These are phyloP conservation scores for roundworm (Caenorhabditis elegans) DNA, from an alignment of 1,140 invertebrate genomes.

Conservation along the genomic window DNA sequence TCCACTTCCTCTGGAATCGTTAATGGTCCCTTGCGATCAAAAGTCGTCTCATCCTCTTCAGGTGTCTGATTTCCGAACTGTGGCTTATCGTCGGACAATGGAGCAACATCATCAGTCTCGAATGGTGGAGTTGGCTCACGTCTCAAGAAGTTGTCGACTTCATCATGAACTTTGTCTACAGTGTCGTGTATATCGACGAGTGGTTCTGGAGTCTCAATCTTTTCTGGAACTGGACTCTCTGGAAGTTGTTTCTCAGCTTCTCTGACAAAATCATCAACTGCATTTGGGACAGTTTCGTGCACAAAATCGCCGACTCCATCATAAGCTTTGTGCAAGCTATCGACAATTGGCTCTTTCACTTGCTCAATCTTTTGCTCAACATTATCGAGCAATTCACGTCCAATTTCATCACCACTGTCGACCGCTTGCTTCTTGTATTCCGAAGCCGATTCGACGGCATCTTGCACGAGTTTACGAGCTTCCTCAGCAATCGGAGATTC, in stretches of 20 bases:
- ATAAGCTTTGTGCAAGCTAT: not conserved
- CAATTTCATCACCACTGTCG: constrained; percentile 5
- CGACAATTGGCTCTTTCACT: not conserved
- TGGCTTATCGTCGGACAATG: constrained; percentile 30
- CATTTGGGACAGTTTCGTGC: not conserved
- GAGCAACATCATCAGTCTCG: not conserved
- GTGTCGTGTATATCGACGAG: not conserved
- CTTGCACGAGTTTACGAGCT: not conserved
- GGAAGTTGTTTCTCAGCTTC: not conserved
- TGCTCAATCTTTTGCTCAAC: not conserved
- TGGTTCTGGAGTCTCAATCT: not conserved
- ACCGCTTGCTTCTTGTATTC: constrained; percentile 27
- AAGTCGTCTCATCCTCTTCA: constrained; percentile 33
- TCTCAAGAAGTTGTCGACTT: not conserved
- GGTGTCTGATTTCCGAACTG: constrained; percentile 38
- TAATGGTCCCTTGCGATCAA: constrained; percentile 39
- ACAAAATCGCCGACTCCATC: not conserved
- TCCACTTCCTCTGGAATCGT: constrained; percentile 41
- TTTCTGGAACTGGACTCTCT: not conserved
- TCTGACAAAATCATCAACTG: not conserved
- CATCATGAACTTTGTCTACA: constrained; percentile 25
- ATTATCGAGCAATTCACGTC: not conserved
- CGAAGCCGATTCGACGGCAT: constrained; percentile 7
- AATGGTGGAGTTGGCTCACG: constrained; percentile 28
- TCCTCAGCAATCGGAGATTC: constrained; percentile 21